Percentiles rank a stretch among this genome's conserved stretches.
phyloP scores from a whole-genome alignment of 2,797 vertebrate species.

The Merluccius polli region DNA sequence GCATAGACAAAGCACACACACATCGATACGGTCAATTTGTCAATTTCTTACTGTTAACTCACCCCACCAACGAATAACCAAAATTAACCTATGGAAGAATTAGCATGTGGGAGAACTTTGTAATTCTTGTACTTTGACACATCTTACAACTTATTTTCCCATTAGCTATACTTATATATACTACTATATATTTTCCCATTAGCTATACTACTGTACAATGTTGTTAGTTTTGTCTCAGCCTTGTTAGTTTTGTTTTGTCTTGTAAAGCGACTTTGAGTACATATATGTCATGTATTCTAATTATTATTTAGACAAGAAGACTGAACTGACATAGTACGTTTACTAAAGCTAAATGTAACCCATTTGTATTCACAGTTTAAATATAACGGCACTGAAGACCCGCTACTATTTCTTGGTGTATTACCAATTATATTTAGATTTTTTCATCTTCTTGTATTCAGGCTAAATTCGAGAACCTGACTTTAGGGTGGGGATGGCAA shows the following conservation, averaged over 20 bases:
- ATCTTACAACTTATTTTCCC: too few relatives aligned
- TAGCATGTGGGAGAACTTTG: not conserved
- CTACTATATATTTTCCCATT: too few relatives aligned
- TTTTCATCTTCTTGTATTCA: not conserved
- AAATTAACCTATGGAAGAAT: too few relatives aligned
- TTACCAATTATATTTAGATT: not conserved
- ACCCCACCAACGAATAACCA: not conserved
- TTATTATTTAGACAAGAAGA: not conserved
- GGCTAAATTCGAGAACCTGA: not conserved
- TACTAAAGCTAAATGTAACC: not conserved
- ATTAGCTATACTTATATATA: too few relatives aligned
- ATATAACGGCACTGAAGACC: not conserved
- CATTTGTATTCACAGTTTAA: not conserved
- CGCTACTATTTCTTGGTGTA: not conserved
- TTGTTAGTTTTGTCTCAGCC: not conserved
- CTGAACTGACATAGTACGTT: not conserved
- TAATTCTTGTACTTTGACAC: not conserved
- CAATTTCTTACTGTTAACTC: not conserved
- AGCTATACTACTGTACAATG: too few relatives aligned
- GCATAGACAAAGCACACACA: not conserved
- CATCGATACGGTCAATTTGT: not conserved
- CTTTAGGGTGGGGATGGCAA: conserved; percentile 34
- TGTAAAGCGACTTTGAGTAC: not conserved
- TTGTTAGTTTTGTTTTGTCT: not conserved
- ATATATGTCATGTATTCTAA: not conserved